Conservation (phyloP, 1,140 invertebrate genomes). For the Dufourea novaeangliae region DNA sequence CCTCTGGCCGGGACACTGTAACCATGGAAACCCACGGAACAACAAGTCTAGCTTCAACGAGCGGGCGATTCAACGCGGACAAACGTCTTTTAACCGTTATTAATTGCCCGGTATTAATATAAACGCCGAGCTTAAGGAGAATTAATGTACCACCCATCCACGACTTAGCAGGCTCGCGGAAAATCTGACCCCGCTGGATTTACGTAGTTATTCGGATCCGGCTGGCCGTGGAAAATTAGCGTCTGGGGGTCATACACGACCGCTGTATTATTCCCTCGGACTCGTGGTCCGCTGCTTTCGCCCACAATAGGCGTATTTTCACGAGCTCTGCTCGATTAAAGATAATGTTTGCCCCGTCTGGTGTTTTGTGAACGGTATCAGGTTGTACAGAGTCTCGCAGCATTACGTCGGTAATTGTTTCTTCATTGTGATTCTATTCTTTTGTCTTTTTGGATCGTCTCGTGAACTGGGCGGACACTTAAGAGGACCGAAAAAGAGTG, state of each 20-base stretch:
- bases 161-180: slow-evolving; percentile 51
- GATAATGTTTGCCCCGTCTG: not conserved
- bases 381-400: not conserved
- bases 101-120: slow-evolving; percentile 77
- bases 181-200: slow-evolving; percentile 59
- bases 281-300: slow-evolving; percentile 7
- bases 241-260: slow-evolving; percentile 55
- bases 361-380: not conserved
- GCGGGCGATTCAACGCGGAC: slow-evolving; percentile 57
- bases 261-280: slow-evolving; percentile 53
- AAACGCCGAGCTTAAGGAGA: slow-evolving; percentile 73
- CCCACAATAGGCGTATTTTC: slow-evolving; percentile 37
- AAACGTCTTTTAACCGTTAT: slow-evolving; percentile 74
- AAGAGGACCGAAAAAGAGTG: not conserved
- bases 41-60: slow-evolving; percentile 9
- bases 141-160: slow-evolving; percentile 71
- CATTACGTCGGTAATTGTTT: not conserved
- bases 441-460: not conserved
- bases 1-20: not conserved
- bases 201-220: slow-evolving; percentile 49
- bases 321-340: not conserved
- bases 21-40: slow-evolving; percentile 8
- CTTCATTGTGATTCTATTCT: not conserved
- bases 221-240: slow-evolving; percentile 53
- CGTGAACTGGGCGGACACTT: not conserved